These are phyloP conservation scores for Hirtodrosophila cameraria DNA, from an alignment of 2,888 invertebrate genomes.

Conservation along the genomic window DNA sequence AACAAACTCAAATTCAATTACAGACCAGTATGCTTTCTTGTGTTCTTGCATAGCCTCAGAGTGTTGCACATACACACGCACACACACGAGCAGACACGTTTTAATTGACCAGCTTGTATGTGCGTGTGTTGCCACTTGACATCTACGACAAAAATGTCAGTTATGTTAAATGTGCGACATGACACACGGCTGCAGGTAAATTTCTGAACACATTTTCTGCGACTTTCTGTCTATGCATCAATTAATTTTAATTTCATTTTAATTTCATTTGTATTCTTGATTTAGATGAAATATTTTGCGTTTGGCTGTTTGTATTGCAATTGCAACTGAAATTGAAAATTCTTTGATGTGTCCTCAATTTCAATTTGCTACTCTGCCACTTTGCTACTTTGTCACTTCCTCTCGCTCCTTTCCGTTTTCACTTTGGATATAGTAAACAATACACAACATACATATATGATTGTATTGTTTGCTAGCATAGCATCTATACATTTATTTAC, in stretches of 20 bases:
- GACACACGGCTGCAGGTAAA: background rate
- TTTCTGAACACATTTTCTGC: background rate
- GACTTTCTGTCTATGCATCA: slow-evolving; percentile 30
- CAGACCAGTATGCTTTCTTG: slow-evolving; percentile 16
- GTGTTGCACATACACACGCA: slow-evolving; percentile 22
- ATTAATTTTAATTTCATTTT: slow-evolving; percentile 70
- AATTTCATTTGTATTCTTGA: slow-evolving; percentile 38
- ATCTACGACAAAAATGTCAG: slow-evolving; percentile 12
- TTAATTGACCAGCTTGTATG: slow-evolving; percentile 22
- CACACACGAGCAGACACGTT: slow-evolving; percentile 10
- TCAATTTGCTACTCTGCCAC: slow-evolving; percentile 10
- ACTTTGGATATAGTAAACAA: too few relatives aligned
- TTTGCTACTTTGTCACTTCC: slow-evolving; percentile 1
- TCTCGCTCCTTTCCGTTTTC: background rate
- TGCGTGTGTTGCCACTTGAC: slow-evolving; percentile 20
- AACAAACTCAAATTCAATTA: slow-evolving; percentile 54
- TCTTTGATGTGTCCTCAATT: slow-evolving; percentile 10
- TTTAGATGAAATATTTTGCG: slow-evolving; percentile 33
- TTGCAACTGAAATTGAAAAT: slow-evolving; percentile 8
- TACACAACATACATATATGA: slow-evolving; percentile 1
- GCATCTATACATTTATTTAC: slow-evolving; percentile 26
- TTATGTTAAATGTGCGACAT: slow-evolving; percentile 7
- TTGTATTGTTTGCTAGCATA: background rate
- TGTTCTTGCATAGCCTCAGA: background rate
- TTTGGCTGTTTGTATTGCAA: slow-evolving; percentile 12